A percentile compares a stretch with the other conserved stretches of the same genome.
Evolutionary conservation across 1,140 invertebrate species (phyloP).

Genomic region (Dendrolimus kikuchii): DNA sequence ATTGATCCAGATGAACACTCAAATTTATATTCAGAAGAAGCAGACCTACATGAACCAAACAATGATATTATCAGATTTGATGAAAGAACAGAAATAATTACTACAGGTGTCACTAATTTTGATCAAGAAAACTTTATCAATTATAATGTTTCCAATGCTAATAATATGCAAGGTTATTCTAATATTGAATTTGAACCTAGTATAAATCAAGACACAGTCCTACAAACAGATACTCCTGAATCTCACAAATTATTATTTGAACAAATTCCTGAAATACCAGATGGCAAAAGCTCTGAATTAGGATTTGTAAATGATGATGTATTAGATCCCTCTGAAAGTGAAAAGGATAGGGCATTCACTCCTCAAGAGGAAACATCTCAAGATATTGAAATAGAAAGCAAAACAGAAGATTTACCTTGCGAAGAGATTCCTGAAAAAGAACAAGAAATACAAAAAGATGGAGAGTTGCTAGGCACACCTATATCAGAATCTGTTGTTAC

Average conservation of each 20-base stretch:
- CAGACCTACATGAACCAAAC: constrained; percentile 38
- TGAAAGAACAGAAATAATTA: constrained; percentile 26
- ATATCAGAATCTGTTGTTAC: constrained; percentile 1
- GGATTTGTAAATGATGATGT: constrained; percentile 56
- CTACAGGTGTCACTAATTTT: constrained; percentile 32
- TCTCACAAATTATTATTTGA: constrained; percentile 65
- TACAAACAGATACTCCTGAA: constrained; percentile 62
- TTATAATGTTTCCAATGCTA: constrained; percentile 34
- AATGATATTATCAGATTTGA: constrained; percentile 57
- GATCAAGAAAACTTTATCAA: constrained; percentile 37
- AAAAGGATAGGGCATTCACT: constrained; percentile 45
- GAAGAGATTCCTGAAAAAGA: constrained; percentile 21
- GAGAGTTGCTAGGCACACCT: background rate
- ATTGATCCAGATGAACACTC: constrained; percentile 32
- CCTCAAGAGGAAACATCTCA: constrained; percentile 48
- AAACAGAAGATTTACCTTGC: constrained; percentile 38
- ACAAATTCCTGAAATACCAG: constrained; percentile 67
- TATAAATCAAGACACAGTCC: constrained; percentile 37
- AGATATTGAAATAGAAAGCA: constrained; percentile 47
- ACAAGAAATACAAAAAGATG: constrained; percentile 10
- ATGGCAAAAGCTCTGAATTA: constrained; percentile 64
- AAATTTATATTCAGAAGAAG: constrained; percentile 24
- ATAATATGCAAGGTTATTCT: constrained; percentile 45
- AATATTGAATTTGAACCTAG: constrained; percentile 47
- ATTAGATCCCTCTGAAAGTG: constrained; percentile 49